Percentiles rank a stretch among this genome's conserved stretches.
Conservation (phyloP, 2,888 invertebrate genomes). For the Synanthedon tipuliformis region DNA sequence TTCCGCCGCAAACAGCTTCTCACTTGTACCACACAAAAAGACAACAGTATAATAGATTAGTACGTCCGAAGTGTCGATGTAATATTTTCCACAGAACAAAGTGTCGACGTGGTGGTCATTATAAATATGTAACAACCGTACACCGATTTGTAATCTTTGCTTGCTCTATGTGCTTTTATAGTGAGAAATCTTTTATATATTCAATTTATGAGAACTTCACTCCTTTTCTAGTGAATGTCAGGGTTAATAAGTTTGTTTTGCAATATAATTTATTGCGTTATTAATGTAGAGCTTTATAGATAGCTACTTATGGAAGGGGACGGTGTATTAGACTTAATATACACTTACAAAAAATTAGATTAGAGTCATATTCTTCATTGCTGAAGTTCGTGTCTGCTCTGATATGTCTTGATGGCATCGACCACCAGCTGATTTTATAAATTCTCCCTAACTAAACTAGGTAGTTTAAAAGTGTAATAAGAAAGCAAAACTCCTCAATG, state of each 20-base stretch:
- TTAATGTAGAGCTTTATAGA: too few species aligned
- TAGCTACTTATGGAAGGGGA: too few species aligned
- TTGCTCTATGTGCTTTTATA: neutral
- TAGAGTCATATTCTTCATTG: too few species aligned
- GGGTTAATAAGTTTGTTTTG: too few species aligned
- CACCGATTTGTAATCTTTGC: conserved; percentile 3
- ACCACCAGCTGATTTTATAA: too few species aligned
- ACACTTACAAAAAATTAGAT: too few species aligned
- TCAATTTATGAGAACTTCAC: neutral
- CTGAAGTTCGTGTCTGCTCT: too few species aligned
- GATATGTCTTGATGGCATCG: too few species aligned
- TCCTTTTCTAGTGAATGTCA: too few species aligned
- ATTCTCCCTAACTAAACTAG: too few species aligned
- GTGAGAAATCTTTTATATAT: neutral
- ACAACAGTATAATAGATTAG: conserved; percentile 39
- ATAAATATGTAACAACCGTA: neutral
- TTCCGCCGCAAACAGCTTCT: conserved; percentile 3
- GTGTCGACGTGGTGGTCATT: conserved; percentile 10
- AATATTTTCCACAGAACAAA: conserved; percentile 39
- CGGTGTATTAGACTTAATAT: too few species aligned
- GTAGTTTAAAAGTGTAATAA: neutral
- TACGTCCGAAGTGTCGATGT: conserved; percentile 38
- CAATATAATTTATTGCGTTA: too few species aligned
- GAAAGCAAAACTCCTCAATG: neutral
- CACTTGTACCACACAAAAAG: conserved; percentile 15